Evolutionary conservation across 2,113 vertebrate genomes (phyloP).

Genomic region (Columba janthina): DNA sequence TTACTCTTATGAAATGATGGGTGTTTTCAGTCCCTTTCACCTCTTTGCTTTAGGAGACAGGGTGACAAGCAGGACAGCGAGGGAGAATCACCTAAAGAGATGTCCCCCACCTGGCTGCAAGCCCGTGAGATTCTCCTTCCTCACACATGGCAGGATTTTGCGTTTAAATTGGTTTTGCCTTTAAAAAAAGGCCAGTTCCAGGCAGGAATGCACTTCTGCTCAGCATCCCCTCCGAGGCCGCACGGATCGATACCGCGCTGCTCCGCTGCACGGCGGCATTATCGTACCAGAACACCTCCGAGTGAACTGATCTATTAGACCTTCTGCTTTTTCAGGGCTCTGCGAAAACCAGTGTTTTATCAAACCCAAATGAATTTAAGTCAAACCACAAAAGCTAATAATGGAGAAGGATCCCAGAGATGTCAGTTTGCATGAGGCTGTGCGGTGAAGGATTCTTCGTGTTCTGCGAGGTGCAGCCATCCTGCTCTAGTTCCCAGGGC

Average conservation of each 20-base stretch:
- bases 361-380: not conserved
- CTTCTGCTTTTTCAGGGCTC: not conserved
- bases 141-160: not conserved
- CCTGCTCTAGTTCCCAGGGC: not conserved
- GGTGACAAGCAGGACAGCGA: not conserved
- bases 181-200: not conserved
- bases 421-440: not conserved
- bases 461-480: too few species aligned
- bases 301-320: not conserved
- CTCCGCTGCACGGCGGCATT: not conserved
- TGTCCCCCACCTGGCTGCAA: not conserved
- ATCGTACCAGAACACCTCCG: not conserved
- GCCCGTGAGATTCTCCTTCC: not conserved
- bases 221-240: not conserved
- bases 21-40: not conserved
- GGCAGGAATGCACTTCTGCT: not conserved
- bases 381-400: not conserved
- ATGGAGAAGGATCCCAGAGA: not conserved
- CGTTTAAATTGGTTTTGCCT: not conserved
- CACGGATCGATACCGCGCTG: not conserved
- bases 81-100: too few species aligned
- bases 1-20: not conserved
- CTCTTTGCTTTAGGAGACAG: not conserved
- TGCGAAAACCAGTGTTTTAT: too few species aligned
- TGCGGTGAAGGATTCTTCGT: fast-evolving